Percentiles rank a stretch among this genome's conserved stretches.
Evolutionary conservation across 1,140 invertebrate genomes (phyloP).

Genomic region (Leptinotarsa texana): DNA sequence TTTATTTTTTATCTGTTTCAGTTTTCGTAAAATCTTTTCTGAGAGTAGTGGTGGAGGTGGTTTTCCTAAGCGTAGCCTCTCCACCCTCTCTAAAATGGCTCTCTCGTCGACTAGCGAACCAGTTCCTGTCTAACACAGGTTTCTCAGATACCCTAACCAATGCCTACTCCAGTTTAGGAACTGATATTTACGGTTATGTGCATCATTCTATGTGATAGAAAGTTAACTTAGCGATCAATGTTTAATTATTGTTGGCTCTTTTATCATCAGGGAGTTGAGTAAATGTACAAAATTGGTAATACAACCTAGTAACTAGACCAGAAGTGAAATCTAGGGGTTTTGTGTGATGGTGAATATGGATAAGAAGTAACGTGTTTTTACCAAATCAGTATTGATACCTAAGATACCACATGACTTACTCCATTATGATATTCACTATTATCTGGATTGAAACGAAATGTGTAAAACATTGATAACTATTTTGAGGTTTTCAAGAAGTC

Average conservation of each 20-base stretch:
- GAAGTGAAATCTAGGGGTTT: no score
- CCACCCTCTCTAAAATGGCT: conserved; percentile 73
- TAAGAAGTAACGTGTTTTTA: no score
- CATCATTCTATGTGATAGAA: conserved; percentile 25
- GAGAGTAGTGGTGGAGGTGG: conserved; percentile 64
- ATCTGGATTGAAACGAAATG: no score
- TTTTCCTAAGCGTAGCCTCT: conserved; percentile 71
- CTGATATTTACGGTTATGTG: conserved; percentile 8
- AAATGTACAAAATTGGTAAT: no score
- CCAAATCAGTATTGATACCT: no score
- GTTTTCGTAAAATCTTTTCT: conserved; percentile 73
- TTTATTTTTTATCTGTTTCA: conserved; percentile 50
- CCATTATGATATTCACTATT: no score
- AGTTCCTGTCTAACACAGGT: conserved; percentile 46
- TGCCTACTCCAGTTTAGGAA: background rate
- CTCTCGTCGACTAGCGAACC: conserved; percentile 61
- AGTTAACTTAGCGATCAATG: background rate
- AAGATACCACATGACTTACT: no score
- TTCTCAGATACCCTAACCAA: background rate
- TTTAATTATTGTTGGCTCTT: background rate
- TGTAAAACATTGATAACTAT: no score
- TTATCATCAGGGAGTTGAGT: no score
- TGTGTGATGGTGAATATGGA: no score
- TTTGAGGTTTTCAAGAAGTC: no score
- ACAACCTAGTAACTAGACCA: no score